Base-by-base conservation (phyloP, 1,140 invertebrate species). In the Sitophilus oryzae region DNA sequence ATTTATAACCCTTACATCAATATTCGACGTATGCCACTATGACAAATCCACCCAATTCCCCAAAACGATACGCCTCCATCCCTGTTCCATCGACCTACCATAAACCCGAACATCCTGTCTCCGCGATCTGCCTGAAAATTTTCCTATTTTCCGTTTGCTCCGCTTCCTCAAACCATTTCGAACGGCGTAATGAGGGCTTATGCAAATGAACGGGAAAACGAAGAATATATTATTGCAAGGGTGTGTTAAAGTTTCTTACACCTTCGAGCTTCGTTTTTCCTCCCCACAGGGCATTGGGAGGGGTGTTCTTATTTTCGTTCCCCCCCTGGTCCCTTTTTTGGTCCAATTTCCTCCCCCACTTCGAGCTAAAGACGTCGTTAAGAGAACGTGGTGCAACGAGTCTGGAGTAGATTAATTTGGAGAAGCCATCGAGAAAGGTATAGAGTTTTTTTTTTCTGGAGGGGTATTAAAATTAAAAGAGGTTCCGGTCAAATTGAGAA, bases 191-290 rank as follows among this genome's bases (percentile, higher is more conserved):
- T 57, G 49, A 57, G 47, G 49, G 55, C 49, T 57, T 52, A 57
- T 57, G 55, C 38, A 57, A 57, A 57, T 57, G 55, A 51, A 57
- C 22, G 55, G 22, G 41, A 45, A 51, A 52, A 25, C 55, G 49
- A 50, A 42, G 55, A 56, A 47, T 35, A 45, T 56, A 56, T 56
- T 56, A 56, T 56, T 56, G 53, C 53, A 56, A 57, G 55, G 55
- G 55, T 51, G 55, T 57, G 55, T 52, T 57, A 57, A 57, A 56
- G 44, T 51, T 57, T 36, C 43, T 51, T 57, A 46, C 48, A 44
- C 41, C 49, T 46, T 51, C 48, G 30, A 44, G 30, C 49, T 46
- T 51, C 48, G 30, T 51, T 49, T 57, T 52, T 56, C 38, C 45
- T n/a, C n/a, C n/a, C n/a, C n/a, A n/a, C n/a, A n/a, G n/a, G n/a